Evolutionary conservation across 1,140 invertebrate species (phyloP).

Genomic region (Drepana arcuata): DNA sequence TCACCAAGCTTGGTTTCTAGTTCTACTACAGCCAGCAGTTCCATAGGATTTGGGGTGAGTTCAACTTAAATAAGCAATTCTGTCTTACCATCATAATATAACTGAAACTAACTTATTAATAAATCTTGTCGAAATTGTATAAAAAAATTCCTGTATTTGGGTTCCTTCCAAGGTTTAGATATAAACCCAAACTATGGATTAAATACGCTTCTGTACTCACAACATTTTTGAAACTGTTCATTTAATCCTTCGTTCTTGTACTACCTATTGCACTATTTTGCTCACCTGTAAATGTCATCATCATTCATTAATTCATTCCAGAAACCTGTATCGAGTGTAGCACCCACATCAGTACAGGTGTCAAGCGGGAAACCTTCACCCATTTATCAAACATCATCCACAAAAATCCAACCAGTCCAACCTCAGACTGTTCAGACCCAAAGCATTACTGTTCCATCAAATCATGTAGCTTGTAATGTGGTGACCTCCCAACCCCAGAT

Average conservation of each 20-base stretch:
- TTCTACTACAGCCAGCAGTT: constrained; percentile 46
- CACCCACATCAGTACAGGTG: constrained; percentile 80
- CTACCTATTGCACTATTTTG: too few relatives aligned
- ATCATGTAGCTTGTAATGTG: constrained; percentile 57
- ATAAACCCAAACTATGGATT: too few relatives aligned
- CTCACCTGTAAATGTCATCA: constrained; percentile 65
- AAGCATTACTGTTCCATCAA: constrained; percentile 49
- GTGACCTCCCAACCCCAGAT: constrained; percentile 64
- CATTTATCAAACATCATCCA: constrained; percentile 86
- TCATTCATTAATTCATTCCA: constrained; percentile 68
- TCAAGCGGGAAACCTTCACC: constrained; percentile 78
- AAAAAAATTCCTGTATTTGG: too few relatives aligned
- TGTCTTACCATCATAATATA: constrained; percentile 9
- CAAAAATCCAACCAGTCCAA: constrained; percentile 85
- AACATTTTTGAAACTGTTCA: too few relatives aligned
- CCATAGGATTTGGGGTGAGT: constrained; percentile 64
- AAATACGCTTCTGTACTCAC: too few relatives aligned
- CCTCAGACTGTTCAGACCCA: constrained; percentile 78
- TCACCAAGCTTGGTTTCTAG: constrained; percentile 50
- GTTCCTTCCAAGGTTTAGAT: too few relatives aligned
- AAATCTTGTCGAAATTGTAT: too few relatives aligned
- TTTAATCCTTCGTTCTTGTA: too few relatives aligned
- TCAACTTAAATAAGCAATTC: constrained; percentile 2
- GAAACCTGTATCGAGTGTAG: constrained; percentile 85
- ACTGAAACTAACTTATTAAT: constrained; percentile 9